Base-by-base conservation (phyloP, 30 jellyfish, hydroid and myxozoan genomes). In the Hydractinia echinata region DNA sequence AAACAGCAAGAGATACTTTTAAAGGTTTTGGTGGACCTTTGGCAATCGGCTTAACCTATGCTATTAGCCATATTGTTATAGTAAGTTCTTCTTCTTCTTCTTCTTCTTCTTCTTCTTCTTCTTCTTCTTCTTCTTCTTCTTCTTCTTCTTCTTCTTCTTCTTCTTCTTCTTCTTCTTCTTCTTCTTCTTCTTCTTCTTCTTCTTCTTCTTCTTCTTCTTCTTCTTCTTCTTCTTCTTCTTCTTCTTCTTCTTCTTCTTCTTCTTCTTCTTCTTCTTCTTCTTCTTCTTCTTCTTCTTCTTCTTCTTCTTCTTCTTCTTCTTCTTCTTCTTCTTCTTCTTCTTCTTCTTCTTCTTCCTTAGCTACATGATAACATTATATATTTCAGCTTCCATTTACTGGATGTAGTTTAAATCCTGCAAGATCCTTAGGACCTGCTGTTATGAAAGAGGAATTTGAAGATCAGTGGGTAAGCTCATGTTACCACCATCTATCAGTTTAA, bases 11-110 rank as follows among this genome's bases (percentile, higher is more conserved):
- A n/a, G 84, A 80, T 11, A 55, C 44, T 19, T 80, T 80, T 68
- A 80, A 80, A 80, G 87, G 87, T 14, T 80, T 80, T 66, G 81
- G 83, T 39, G 87, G 87, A 5, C 87, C 87, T 21, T 50, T 80
- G 15, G 87, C 87, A 19, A 51, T 80, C 52, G 87, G 87, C 0
- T 21, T 80, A 10, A 30, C 61, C 20, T 80, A 80, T 50, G 66
- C 71, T 39, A 30, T 61, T 39, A 80, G 87, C 16, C 87, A 80
- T 66, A 61, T 80, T 8, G 81, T 80, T 8, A 30, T 80, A 39
- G 87, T 80, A 80, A 4, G 87, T 62, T 74, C 89, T 71, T 56
- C 30, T 51, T 56, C 69, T 7, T 53, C 58, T 73, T 82, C 89
- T 49, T 82, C 53, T 48, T 18, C 55, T 79, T 74, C 21, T 82